phyloP scores from a whole-genome alignment of 2,888 invertebrate genomes.

The Cryptocephalus moraei region DNA sequence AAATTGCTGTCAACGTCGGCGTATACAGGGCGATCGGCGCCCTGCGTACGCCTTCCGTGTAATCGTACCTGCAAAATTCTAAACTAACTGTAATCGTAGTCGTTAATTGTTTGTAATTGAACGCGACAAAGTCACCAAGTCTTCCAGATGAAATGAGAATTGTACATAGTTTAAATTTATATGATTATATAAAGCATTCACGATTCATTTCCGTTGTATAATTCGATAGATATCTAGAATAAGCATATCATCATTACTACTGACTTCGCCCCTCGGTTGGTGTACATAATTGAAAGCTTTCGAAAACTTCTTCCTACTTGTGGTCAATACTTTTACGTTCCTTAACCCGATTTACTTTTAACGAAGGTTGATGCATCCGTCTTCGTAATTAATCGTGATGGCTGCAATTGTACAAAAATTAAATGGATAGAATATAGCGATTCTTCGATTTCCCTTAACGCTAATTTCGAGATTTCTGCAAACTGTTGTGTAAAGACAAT shows the following conservation, averaged over 20 bases:
- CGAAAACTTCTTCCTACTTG: constrained; percentile 36
- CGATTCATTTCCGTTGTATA: constrained; percentile 23
- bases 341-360: constrained; percentile 5
- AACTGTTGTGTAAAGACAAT: constrained; percentile 42
- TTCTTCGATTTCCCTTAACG: not conserved
- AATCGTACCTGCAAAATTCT: constrained; percentile 8
- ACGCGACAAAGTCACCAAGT: constrained; percentile 28
- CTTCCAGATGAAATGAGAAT: constrained; percentile 25
- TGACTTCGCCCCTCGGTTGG: not conserved
- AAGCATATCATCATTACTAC: constrained; percentile 27
- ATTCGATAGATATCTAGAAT: constrained; percentile 25
- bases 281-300: not conserved
- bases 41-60: too few species aligned
- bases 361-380: not conserved
- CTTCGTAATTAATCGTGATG: too few species aligned
- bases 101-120: not conserved
- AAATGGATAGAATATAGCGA: not conserved
- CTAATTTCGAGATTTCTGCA: constrained; percentile 11
- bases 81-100: not conserved
- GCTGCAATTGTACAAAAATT: not conserved
- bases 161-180: constrained; percentile 11
- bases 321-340: constrained; percentile 35
- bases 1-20: too few species aligned
- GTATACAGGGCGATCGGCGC: too few species aligned
- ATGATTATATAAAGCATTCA: constrained; percentile 20